Percentiles rank a stretch among this genome's conserved stretches.
Conservation (phyloP, 2,113 vertebrate genomes). For the Balaeniceps rex region DNA sequence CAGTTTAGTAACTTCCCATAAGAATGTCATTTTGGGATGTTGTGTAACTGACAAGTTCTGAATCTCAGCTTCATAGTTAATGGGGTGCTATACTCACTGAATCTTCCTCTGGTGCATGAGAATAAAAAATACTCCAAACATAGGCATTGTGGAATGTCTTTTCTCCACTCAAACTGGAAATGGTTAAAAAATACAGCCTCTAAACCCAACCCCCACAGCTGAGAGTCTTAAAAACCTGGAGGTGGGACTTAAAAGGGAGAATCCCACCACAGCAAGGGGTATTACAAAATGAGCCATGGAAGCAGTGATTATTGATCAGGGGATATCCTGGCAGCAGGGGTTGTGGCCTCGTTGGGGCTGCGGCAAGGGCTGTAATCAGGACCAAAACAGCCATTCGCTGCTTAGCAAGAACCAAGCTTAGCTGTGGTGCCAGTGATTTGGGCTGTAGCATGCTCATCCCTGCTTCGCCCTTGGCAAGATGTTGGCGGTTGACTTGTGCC, state of each 20-base stretch:
- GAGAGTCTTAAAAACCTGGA: background rate
- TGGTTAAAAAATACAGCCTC: background rate
- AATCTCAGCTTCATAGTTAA: background rate
- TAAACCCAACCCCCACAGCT: background rate
- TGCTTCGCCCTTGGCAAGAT: background rate
- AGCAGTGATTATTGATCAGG: background rate
- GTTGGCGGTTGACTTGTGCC: background rate
- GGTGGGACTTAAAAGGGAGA: background rate
- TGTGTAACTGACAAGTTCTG: background rate
- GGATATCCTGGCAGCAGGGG: background rate
- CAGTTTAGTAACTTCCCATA: background rate
- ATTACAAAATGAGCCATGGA: background rate
- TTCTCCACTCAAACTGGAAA: background rate
- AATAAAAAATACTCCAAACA: background rate
- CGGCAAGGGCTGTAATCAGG: background rate
- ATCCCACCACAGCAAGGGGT: background rate
- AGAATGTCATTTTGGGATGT: background rate
- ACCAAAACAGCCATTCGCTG: background rate
- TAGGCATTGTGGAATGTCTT: background rate
- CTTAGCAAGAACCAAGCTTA: background rate
- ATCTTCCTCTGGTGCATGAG: background rate
- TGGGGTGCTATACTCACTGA: background rate
- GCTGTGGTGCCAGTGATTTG: background rate
- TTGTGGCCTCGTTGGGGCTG: fast-evolving
- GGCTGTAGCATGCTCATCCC: background rate